A percentile compares a stretch with the other conserved stretches of the same genome.
These are phyloP conservation scores for Paradisaea rubra DNA, from an alignment of 2,113 vertebrate genomes.

Conservation along the genomic window DNA sequence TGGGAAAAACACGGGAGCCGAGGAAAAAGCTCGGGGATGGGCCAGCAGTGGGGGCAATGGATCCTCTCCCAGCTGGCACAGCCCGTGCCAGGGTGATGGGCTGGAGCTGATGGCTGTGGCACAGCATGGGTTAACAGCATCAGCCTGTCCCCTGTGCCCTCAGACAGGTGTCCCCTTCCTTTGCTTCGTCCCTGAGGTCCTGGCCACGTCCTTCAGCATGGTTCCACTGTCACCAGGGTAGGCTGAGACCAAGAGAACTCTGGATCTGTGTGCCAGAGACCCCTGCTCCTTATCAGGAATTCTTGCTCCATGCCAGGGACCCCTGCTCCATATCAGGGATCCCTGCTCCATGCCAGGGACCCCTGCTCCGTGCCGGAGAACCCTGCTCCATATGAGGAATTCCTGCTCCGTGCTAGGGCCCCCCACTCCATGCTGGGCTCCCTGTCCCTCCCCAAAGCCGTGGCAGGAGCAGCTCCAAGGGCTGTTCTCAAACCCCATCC, in stretches of 20 bases:
- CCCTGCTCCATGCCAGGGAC: too few relatives aligned
- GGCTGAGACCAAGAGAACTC: accelerated
- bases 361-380: accelerated
- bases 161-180: not conserved
- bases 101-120: not conserved
- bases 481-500: not conserved
- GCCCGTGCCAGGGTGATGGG: not conserved
- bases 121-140: not conserved
- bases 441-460: not conserved
- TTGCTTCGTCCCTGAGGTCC: not conserved
- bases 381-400: accelerated
- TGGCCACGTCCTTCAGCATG: not conserved
- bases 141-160: not conserved
- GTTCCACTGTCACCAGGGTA: not conserved
- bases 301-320: accelerated
- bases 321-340: accelerated
- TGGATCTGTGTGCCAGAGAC: not conserved
- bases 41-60: not conserved
- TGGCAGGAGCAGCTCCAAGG: not conserved
- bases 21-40: accelerated
- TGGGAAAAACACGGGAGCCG: not conserved
- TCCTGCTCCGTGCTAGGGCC: not conserved
- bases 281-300: accelerated
- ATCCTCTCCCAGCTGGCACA: not conserved
- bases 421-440: not conserved